phyloP scores from a whole-genome alignment of 2,888 invertebrate species.

The Andrena minutula region DNA sequence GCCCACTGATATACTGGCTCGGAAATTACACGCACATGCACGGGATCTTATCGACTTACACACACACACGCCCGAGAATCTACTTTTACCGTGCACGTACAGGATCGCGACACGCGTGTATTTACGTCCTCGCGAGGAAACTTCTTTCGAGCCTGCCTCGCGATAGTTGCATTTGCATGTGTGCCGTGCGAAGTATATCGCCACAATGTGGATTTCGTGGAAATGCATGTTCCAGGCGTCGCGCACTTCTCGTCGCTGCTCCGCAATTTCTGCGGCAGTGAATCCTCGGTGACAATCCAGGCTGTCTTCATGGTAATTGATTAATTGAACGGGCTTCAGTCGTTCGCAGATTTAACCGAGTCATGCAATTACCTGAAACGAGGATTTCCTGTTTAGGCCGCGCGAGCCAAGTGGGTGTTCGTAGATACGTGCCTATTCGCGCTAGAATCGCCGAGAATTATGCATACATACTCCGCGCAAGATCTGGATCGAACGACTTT shows the following conservation, averaged over 20 bases:
- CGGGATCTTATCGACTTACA: constrained; percentile 34
- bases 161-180: not conserved
- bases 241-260: not conserved
- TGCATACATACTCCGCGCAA: constrained; percentile 58
- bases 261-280: constrained; percentile 1
- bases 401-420: constrained; percentile 72
- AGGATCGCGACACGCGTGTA: constrained; percentile 18
- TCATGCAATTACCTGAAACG: constrained; percentile 84
- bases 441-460: constrained; percentile 60
- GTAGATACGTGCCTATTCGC: constrained; percentile 70
- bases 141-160: constrained; percentile 5
- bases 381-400: constrained; percentile 84
- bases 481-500: constrained; percentile 41
- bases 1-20: constrained; percentile 46
- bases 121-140: constrained; percentile 36
- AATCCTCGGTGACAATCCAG: constrained; percentile 70
- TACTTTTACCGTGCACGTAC: constrained; percentile 12
- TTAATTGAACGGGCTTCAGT: constrained; percentile 76
- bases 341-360: constrained; percentile 80
- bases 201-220: not conserved
- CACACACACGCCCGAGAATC: not conserved
- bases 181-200: not conserved
- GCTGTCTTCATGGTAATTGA: constrained; percentile 73
- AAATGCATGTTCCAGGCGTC: not conserved
- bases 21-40: constrained; percentile 57